Evolutionary conservation across 2,113 vertebrate genomes (phyloP).

Genomic region (Mastomys natalensis): DNA sequence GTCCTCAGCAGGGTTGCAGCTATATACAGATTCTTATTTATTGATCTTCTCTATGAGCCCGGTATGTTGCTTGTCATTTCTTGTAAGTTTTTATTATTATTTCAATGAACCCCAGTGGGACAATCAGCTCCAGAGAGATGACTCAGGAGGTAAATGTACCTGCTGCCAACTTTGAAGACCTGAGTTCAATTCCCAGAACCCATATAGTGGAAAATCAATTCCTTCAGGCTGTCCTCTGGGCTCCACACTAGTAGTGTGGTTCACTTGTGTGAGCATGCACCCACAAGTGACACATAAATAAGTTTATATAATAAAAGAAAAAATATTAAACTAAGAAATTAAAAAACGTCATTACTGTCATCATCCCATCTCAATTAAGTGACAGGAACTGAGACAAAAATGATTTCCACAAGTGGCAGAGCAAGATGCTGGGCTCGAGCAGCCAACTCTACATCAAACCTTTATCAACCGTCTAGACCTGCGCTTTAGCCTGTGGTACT

Average conservation of each 20-base stretch:
- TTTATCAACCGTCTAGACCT: neutral
- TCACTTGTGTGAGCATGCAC: neutral
- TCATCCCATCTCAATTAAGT: neutral
- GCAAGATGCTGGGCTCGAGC: neutral
- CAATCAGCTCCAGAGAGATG: neutral
- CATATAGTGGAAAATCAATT: accelerated
- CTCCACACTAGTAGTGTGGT: neutral
- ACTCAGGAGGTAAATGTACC: no score
- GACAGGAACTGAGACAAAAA: neutral
- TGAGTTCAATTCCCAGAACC: neutral
- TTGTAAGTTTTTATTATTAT: neutral
- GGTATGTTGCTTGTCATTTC: neutral
- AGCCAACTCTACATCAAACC: neutral
- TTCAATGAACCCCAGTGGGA: neutral
- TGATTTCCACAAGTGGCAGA: neutral
- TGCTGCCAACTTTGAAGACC: neutral
- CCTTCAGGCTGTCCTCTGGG: no score
- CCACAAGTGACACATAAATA: neutral
- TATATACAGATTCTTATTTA: neutral
- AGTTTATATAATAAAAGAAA: neutral
- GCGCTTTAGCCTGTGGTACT: neutral
- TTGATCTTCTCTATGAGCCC: neutral
- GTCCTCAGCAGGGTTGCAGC: neutral
- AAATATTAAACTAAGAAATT: neutral
- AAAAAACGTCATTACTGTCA: neutral